Evolutionary conservation across 1,140 invertebrate species (phyloP).

Genomic region (Propsilocerus akamusi): DNA sequence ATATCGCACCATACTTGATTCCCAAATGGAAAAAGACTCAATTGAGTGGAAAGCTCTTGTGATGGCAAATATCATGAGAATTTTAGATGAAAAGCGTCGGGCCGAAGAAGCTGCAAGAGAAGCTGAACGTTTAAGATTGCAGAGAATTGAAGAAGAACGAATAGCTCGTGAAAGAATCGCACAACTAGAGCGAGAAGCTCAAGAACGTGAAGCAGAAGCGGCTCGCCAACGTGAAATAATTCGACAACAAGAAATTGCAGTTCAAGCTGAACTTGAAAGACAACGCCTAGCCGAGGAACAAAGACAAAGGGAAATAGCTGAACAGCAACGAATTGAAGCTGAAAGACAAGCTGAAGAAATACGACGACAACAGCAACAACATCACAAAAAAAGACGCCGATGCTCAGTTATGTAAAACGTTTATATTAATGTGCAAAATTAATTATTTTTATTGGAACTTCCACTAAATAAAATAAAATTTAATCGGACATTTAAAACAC

Average conservation of each 20-base stretch:
- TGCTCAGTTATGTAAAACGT: not conserved
- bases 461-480: too few species aligned
- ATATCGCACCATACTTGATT: not conserved
- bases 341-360: not conserved
- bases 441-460: too few species aligned
- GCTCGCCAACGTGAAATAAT: not conserved
- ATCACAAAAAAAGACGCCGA: not conserved
- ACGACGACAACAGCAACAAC: not conserved
- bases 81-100: not conserved
- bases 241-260: not conserved
- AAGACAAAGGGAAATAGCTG: not conserved
- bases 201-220: not conserved
- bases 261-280: not conserved
- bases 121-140: not conserved
- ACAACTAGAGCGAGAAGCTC: not conserved
- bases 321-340: not conserved
- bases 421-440: too few species aligned
- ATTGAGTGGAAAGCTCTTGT: not conserved
- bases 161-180: not conserved
- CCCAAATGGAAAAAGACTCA: not conserved
- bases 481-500: too few species aligned
- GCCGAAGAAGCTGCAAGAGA: not conserved
- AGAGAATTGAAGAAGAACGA: not conserved
- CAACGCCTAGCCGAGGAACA: not conserved
- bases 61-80: not conserved